Base-by-base conservation (phyloP, 1,140 invertebrate genomes). In the Bactericera cockerelli region DNA sequence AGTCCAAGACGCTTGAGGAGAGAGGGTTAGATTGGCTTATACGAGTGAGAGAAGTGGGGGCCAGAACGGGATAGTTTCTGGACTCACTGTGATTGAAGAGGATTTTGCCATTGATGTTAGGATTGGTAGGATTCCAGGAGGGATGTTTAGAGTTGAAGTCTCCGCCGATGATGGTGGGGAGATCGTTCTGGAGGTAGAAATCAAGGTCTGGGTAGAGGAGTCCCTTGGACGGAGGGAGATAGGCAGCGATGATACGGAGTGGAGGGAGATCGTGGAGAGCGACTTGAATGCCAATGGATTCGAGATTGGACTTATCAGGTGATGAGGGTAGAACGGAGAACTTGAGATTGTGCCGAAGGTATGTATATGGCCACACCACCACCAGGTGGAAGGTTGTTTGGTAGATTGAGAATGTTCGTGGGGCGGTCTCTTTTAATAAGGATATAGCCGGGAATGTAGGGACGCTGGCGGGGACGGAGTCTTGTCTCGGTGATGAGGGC, bases 101-200 rank as follows among this genome's bases (percentile, higher is more conserved):
- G 6, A 54, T n/a, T 31, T 8, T 55, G 16, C 3, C 13, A 1
- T 26, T 59, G 28, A 53, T 49, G n/a, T 59, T 59, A 21, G 31
- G 25, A 1, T 54, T 54, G 16, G 21, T 1, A 8, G 25, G 55
- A 10, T 53, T 33, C 28, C 59, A 56, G 16, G 0, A 36, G 11
- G n/a, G 1, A 19, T 59, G 16, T 24, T 59, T 56, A 14, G 38
- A 59, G 19, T 59, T 59, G 0, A 59, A 49, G n/a, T 59, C 59
- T 2, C 59, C 53, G 54, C 33, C 13, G 13, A 55, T 25, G 26
- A 55, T 31, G n/a, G 19, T 55, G 16, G 53, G 59, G 8, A 8
- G 21, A 8, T 36, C 19, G 2, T 19, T 26, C 16, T 36, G 36
- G n/a, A 59, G 16, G 4, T 28, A 2, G 16, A 13, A 0, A 13